phyloP scores from a whole-genome alignment of 2,113 vertebrate species.

The Bambusicola thoracicus region DNA sequence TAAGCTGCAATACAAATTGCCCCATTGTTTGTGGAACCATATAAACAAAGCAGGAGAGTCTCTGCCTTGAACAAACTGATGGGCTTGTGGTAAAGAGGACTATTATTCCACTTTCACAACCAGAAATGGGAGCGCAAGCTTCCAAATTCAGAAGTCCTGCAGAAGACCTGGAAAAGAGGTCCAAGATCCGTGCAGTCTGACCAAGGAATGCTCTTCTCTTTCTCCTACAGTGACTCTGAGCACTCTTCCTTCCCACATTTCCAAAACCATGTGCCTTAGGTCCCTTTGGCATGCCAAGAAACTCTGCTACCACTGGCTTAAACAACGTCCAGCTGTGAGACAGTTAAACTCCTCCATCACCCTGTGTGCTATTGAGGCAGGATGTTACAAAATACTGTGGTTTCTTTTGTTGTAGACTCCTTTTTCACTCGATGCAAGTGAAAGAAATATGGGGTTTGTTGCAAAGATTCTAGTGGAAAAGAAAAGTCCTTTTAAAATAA shows the following conservation, averaged over 20 bases:
- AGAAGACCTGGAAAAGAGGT: neutral
- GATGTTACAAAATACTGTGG: constrained; percentile 24
- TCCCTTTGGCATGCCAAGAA: neutral
- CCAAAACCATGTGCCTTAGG: neutral
- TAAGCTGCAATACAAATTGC: neutral
- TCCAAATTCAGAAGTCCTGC: neutral
- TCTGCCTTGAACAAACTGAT: neutral
- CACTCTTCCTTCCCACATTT: neutral
- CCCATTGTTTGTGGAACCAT: neutral
- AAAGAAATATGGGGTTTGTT: neutral
- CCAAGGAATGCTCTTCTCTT: neutral
- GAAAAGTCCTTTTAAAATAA: neutral
- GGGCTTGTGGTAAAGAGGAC: neutral
- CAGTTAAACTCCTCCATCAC: neutral
- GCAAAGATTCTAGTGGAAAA: neutral
- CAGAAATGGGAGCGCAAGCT: neutral
- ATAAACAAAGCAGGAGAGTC: neutral
- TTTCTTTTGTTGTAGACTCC: neutral
- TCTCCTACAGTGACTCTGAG: neutral
- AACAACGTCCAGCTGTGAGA: neutral
- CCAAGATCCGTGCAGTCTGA: neutral
- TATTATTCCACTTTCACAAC: neutral
- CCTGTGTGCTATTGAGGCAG: neutral
- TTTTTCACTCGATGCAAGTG: neutral
- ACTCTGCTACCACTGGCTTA: neutral